phyloP scores from a whole-genome alignment of 2,888 invertebrate species.

The Machimus atricapillus region DNA sequence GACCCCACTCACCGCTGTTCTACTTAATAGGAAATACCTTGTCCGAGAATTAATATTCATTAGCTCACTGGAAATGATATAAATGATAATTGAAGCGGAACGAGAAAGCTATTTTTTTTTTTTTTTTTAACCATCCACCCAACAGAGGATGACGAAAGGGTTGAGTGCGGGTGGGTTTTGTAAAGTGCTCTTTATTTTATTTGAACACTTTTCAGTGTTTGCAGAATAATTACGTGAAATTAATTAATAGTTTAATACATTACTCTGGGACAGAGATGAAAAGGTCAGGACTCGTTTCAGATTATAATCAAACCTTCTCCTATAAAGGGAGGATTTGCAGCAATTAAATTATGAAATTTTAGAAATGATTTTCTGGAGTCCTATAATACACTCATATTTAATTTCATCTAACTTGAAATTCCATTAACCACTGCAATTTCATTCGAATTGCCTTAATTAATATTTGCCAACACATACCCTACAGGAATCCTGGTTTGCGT shows the following conservation, averaged over 20 bases:
- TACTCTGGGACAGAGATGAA: neutral
- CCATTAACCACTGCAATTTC: neutral
- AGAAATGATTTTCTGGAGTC: neutral
- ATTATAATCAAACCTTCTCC: neutral
- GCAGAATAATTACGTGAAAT: neutral
- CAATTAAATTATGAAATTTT: neutral
- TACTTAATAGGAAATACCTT: constrained; percentile 22
- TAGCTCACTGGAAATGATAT: neutral
- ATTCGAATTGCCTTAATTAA: neutral
- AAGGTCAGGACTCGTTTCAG: neutral
- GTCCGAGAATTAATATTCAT: constrained; percentile 19
- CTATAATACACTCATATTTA: neutral
- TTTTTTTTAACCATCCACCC: neutral
- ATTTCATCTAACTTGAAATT: neutral
- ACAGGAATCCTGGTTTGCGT: neutral
- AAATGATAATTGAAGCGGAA: constrained; percentile 7
- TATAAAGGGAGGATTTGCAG: neutral
- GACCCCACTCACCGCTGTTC: neutral
- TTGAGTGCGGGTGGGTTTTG: neutral
- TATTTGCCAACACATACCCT: neutral
- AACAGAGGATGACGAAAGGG: neutral
- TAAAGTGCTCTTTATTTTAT: neutral
- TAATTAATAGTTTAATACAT: neutral
- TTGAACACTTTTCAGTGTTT: neutral
- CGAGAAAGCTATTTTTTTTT: neutral